Base-by-base conservation (phyloP, 2,888 invertebrate species). In the Apomyelois bistriatella region DNA sequence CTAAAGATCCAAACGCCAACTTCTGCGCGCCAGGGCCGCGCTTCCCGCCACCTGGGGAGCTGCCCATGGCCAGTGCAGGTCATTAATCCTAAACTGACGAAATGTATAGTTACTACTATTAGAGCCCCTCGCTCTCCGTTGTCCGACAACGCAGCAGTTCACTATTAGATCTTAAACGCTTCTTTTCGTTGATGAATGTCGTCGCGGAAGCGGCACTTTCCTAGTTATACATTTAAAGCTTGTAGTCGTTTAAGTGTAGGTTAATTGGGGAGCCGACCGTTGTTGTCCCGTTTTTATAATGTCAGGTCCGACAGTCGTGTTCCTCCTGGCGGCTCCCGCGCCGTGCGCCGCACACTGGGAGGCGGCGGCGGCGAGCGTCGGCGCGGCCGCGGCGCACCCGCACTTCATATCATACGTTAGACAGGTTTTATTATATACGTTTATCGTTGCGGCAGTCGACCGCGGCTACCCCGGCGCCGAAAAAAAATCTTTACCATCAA, bases 11-110 rank as follows among this genome's bases (percentile, higher is more conserved):
- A 52, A 92, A 91, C 81, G 91, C 92, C 62, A 90, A 86, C 85
- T 93, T 92, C 79, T 92, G 92, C 76, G 92, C 82, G 63, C 92
- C 92, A 41, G 91, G 91, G 53, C 87, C 92, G 46, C 91, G 93
- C 70, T 93, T 93, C 76, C 84, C 92, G 70, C 85, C 91, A 61
- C 91, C 92, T 59, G 85, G 89, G 67, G 92, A 92, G 68, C 86
- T 92, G 66, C 83, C 92, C 47, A 83, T 93, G 59, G 92, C 93
- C 71, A 92, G 90, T 92, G 91, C 91, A 77, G 87, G 88, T 62
- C 89, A 89, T 79, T 90, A 88, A 85, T 81, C 82, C 84, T 83
- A 84, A 77, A 72, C 78, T 74, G 74, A 85, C 74, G 89, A 82
- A 89, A 89, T 89, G 89, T 90, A 90, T 90, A 90, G 89, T 89